phyloP scores from a whole-genome alignment of 2,113 vertebrate species.

The Cepphus grylle region DNA sequence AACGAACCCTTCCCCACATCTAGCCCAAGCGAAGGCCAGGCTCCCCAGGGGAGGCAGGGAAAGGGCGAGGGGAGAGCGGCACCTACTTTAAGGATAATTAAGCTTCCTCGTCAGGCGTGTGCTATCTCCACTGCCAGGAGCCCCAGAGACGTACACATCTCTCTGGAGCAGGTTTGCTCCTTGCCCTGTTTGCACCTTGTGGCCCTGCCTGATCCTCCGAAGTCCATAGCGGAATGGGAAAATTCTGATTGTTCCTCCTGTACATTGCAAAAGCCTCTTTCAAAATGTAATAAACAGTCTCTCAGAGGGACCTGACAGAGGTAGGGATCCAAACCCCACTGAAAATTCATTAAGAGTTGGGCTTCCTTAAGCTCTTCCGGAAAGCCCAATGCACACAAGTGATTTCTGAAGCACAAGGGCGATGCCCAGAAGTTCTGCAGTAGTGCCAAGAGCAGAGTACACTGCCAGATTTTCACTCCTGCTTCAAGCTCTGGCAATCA shows the following conservation, averaged over 20 bases:
- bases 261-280: not conserved
- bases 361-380: not conserved
- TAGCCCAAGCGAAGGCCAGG: fast-evolving
- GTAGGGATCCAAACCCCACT: not conserved
- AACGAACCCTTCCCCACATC: not conserved
- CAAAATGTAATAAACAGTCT: not conserved
- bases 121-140: not conserved
- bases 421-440: not conserved
- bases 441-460: not conserved
- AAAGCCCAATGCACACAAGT: not conserved
- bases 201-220: not conserved
- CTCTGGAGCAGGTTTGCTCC: not conserved
- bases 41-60: not conserved
- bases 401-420: not conserved
- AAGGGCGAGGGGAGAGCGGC: fast-evolving
- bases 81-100: not conserved
- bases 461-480: not conserved
- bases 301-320: not conserved
- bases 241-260: not conserved
- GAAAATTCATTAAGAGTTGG: not conserved
- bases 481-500: not conserved
- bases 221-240: fast-evolving
- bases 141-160: not conserved
- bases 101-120: not conserved
- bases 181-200: not conserved